Conservation (phyloP, 2,113 vertebrate genomes). For the Addax nasomaculatus region DNA sequence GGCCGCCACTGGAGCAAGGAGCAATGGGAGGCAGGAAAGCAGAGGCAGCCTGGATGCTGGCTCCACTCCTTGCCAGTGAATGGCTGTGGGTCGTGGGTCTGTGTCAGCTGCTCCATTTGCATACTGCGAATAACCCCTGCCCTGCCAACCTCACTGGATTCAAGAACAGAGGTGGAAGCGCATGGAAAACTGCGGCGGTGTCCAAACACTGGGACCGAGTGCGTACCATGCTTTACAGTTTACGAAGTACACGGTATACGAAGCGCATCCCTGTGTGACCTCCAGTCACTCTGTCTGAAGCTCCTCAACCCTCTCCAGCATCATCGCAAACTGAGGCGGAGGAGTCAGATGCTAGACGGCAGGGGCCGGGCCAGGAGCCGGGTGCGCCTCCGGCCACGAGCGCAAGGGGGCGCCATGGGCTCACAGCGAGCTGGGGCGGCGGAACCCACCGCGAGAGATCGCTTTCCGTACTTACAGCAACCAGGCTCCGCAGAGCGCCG, state of each 20-base stretch:
- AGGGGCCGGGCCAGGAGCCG: rapidly evolving
- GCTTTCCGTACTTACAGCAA: background rate
- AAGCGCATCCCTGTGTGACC: background rate
- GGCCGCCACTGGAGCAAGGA: background rate
- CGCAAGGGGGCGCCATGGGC: slow-evolving; percentile 65
- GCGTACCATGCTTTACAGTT: background rate
- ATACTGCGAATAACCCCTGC: background rate
- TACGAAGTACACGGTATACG: background rate
- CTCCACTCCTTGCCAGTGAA: background rate
- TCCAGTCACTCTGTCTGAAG: background rate
- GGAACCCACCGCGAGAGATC: background rate
- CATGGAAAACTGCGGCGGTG: background rate
- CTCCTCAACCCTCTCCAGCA: background rate
- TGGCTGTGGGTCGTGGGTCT: too few relatives aligned
- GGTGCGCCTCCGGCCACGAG: background rate
- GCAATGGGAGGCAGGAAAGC: rapidly evolving
- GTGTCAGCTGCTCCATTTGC: background rate
- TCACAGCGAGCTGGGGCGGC: background rate
- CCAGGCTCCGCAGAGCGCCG: background rate
- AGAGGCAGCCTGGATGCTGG: background rate
- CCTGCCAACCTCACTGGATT: background rate
- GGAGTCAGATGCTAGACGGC: background rate
- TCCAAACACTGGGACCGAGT: background rate
- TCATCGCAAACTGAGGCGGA: background rate
- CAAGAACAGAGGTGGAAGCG: background rate